Evolutionary conservation across 1,140 invertebrate species (phyloP).

Genomic region (Drosophila parabipectinata): DNA sequence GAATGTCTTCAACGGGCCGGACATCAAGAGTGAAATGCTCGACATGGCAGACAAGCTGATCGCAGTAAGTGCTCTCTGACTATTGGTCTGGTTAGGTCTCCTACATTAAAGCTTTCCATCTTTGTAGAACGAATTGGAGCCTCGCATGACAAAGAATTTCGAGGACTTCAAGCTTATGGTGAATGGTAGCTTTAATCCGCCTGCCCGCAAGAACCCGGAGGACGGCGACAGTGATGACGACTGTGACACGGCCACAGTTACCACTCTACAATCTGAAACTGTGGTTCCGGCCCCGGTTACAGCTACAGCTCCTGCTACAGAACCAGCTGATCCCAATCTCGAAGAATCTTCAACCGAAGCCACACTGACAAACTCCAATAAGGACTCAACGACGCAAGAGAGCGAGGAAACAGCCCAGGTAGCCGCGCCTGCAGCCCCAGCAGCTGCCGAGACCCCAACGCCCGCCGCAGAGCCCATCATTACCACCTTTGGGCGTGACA

Average conservation of each 20-base stretch:
- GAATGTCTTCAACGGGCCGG: slow-evolving; percentile 40
- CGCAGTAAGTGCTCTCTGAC: slow-evolving; percentile 31
- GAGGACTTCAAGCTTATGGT: slow-evolving; percentile 69
- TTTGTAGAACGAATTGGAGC: slow-evolving; percentile 70
- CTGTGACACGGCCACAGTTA: slow-evolving; percentile 42
- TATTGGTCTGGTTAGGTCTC: not conserved
- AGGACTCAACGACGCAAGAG: not conserved
- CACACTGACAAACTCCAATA: not conserved
- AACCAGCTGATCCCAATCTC: not conserved
- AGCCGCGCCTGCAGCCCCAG: not conserved
- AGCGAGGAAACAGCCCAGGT: not conserved
- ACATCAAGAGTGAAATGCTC: slow-evolving; percentile 66
- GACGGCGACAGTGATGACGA: slow-evolving; percentile 61
- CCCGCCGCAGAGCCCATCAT: slow-evolving; percentile 42
- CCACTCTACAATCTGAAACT: slow-evolving; percentile 13
- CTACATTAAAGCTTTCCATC: not conserved
- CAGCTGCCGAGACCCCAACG: not conserved
- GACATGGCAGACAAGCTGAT: slow-evolving; percentile 64
- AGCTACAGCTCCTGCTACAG: not conserved
- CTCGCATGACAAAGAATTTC: slow-evolving; percentile 59
- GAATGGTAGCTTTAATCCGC: slow-evolving; percentile 69
- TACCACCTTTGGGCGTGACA: slow-evolving; percentile 68
- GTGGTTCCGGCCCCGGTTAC: not conserved
- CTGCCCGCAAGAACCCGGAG: slow-evolving; percentile 7
- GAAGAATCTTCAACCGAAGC: slow-evolving; percentile 5